Conservation (phyloP, 1,140 invertebrate genomes). For the Procambarus clarkii region DNA sequence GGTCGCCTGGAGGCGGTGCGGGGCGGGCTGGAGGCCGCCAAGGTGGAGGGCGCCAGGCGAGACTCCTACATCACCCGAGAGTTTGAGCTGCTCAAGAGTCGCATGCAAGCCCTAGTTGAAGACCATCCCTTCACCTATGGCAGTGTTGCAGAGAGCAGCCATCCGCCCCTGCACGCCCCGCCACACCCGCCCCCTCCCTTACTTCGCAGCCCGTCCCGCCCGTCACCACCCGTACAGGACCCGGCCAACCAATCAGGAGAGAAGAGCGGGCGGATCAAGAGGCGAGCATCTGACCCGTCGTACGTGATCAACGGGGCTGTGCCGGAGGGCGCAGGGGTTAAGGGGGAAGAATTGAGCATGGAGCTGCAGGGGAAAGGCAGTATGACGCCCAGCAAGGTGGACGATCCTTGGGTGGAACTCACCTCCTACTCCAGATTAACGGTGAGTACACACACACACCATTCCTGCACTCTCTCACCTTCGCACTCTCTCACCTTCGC, state of each 20-base stretch:
- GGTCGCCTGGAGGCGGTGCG: constrained; percentile 24
- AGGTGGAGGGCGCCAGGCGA: background rate
- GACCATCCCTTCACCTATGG: background rate
- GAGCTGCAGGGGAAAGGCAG: constrained; percentile 20
- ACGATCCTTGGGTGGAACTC: constrained; percentile 38
- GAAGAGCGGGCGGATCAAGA: background rate
- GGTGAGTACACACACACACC: constrained; percentile 23
- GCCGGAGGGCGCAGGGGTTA: background rate
- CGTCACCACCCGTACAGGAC: background rate
- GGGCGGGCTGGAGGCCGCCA: background rate
- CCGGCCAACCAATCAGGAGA: background rate
- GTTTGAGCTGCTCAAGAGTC: background rate
- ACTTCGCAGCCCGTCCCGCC: background rate
- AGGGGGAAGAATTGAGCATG: constrained; percentile 33
- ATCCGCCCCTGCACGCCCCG: background rate
- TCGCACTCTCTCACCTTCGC: too few species aligned
- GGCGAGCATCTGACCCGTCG: constrained; percentile 36
- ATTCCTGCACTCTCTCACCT: too few species aligned
- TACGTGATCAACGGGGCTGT: constrained; percentile 37
- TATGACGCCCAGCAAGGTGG: background rate
- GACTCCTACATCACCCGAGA: constrained; percentile 12
- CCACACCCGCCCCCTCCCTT: constrained; percentile 4
- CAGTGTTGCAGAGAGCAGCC: background rate
- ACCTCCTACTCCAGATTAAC: constrained; percentile 50
- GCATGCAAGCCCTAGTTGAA: background rate